Base-by-base conservation (phyloP, 2,113 vertebrate species). In the Fulica atra region DNA sequence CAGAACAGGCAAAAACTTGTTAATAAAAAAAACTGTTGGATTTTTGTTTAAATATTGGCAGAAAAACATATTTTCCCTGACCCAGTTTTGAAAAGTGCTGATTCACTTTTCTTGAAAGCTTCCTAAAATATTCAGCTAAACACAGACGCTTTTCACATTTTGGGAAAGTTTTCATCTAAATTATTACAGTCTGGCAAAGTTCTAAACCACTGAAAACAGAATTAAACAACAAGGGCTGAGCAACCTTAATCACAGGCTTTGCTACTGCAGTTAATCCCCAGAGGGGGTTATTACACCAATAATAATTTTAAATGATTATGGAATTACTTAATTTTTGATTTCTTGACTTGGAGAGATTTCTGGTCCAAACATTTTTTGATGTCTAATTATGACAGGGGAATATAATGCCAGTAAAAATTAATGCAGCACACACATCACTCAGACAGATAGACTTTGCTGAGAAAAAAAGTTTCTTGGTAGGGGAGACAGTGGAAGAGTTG, bases 101-200 rank as follows among this genome's bases (percentile, higher is more conserved):
- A 96, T 86, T 94, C 80, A 94, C 73, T 88, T 94, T 83, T 84
- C 54, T 87, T 93, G 35, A 83, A 92, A 91, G 72, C 72, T 88
- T 94, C 48, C 76, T 90, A 92, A 93, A 94, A 86, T 88, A 92
- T 84, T 90, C 88, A 86, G 51, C 38, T 90, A 88, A 92, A 96
- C 53, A 77, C 76, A 96, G 64, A 63, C 2, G 0, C 60, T 83
- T 94, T 91, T 82, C 85, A 89, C 31, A 13, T 87, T 84, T 92
- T 69, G 40, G 19, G 51, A 64, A 93, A 92, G 56, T 95, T 96
- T 95, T 94, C 92, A 90, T 92, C 73, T 81, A 88, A 95, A 92
- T 92, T 92, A 81, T 90, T 93, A 88, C 46, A 81, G 82, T 63
- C 60, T 90, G 60, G 71, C 21, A 84, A 94, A 93, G 72, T 92